Conservation (phyloP, 2,113 vertebrate species). For the Himantopus leucocephalus region DNA sequence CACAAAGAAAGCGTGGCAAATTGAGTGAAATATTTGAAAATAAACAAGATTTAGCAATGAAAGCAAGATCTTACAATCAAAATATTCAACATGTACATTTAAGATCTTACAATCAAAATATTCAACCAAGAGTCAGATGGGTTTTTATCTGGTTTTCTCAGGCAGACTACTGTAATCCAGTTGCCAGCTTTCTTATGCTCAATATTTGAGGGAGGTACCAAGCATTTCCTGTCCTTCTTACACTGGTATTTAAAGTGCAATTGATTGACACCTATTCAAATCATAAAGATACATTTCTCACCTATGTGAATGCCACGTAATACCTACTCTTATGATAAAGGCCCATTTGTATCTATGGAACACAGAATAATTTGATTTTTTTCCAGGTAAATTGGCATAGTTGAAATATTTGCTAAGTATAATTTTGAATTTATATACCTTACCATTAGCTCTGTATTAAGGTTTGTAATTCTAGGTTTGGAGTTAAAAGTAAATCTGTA, state of each 20-base stretch:
- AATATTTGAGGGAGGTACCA: not conserved
- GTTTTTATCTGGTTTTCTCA: not conserved
- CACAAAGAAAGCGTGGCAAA: not conserved
- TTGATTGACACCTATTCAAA: not conserved
- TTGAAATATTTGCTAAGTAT: not conserved
- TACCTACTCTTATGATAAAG: not conserved
- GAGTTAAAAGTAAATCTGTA: not conserved
- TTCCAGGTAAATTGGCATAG: not conserved
- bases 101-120: not conserved
- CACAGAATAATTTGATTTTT: not conserved
- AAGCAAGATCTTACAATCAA: not conserved
- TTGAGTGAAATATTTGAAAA: not conserved
- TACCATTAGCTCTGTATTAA: not conserved
- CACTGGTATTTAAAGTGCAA: not conserved
- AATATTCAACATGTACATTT: not conserved
- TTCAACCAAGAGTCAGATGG: not conserved
- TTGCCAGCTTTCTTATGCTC: not conserved
- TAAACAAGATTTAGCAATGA: not conserved
- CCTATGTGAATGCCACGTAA: not conserved
- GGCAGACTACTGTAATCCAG: not conserved
- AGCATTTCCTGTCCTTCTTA: not conserved
- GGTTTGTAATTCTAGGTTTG: not conserved
- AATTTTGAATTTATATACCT: not conserved
- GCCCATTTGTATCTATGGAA: not conserved
- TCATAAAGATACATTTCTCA: not conserved